Evolutionary conservation across 2,113 vertebrate genomes (phyloP), one percentile per base, ranked within the genome.

Genomic region (Trinectes maculatus): DNA sequence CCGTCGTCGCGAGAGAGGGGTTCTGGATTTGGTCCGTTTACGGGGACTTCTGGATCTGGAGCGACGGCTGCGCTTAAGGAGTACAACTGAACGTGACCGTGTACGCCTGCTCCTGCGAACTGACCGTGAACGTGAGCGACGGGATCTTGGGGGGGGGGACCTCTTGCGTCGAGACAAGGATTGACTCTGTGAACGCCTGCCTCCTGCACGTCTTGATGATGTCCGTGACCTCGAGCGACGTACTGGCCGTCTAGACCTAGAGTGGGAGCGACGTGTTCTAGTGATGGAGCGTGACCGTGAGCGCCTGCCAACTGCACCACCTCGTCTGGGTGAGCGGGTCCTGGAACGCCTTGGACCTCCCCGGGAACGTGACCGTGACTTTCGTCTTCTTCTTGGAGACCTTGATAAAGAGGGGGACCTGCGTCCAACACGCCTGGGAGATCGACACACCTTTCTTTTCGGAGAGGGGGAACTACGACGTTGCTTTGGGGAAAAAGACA

Each of bases 151-250:
- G 1, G 76, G 77, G 1, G 92, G 91, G 1, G 92, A 90, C 56
- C 86, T 85, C 56, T 69, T 88, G 15, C 86, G 87, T 0, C 86
- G 61, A n/a, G 89, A 85, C 16, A 71, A 34, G 6, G 93, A 92
- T 11, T 79, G 79, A 42, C 88, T 92, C 24, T 80, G 87, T 10
- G 93, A 93, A 39, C 88, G 88, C 22, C 90, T 84, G 18, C 87
- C 88, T 72, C 87, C 86, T 1, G 68, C 18, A 8, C 86, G 87
- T 33, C 84, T 85, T 15, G 52, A 77, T 8, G 21, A 47, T 21
- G 92, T 91, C 6, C 89, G 77, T 1, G 92, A 89, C 54, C 87
- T 89, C n/a, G 91, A 82, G 4, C 89, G 86, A 18, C 88, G 89
- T 16, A 71, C 5, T 1, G 83, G 85, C 6, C 89, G 85, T 34